phyloP scores from a whole-genome alignment of 2,797 vertebrate species.

The Podarcis lilfordi region DNA sequence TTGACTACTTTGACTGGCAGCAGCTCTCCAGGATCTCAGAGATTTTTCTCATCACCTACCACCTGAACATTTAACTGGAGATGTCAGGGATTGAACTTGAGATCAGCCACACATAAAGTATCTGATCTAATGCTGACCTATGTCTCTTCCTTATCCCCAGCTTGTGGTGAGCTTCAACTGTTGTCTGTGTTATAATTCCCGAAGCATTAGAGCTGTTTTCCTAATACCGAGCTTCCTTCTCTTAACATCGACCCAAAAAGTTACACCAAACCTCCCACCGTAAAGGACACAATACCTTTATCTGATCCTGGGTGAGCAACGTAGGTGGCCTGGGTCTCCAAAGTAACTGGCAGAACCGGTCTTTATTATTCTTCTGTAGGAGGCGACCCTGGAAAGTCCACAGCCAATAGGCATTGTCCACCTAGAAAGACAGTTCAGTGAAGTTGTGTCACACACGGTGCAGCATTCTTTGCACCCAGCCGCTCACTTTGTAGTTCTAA shows the following conservation, averaged over 20 bases:
- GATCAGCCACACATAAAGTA: not conserved
- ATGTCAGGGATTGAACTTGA: not conserved
- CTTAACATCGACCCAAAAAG: not conserved
- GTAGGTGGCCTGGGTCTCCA: slow-evolving; percentile 93
- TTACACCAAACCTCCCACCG: not conserved
- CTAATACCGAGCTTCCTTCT: not conserved
- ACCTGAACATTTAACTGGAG: not conserved
- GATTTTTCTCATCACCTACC: not conserved
- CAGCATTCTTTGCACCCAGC: no score
- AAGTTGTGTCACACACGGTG: not conserved
- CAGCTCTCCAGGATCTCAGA: not conserved
- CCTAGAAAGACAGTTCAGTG: slow-evolving; percentile 72
- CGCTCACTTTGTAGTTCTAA: not conserved
- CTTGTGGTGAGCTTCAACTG: not conserved
- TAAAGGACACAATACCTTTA: slow-evolving; percentile 81
- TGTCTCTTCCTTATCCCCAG: not conserved
- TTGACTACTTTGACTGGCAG: not conserved
- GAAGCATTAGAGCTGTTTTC: not conserved
- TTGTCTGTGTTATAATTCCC: not conserved
- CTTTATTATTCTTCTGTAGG: slow-evolving; percentile 97
- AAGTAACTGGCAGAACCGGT: slow-evolving; percentile 96
- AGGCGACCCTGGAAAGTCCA: slow-evolving; percentile 99
- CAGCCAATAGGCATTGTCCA: slow-evolving; percentile 98
- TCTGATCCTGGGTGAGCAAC: slow-evolving; percentile 87
- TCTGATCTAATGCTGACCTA: not conserved